phyloP scores from a whole-genome alignment of 1,140 invertebrate genomes.

The Drosophila varians region DNA sequence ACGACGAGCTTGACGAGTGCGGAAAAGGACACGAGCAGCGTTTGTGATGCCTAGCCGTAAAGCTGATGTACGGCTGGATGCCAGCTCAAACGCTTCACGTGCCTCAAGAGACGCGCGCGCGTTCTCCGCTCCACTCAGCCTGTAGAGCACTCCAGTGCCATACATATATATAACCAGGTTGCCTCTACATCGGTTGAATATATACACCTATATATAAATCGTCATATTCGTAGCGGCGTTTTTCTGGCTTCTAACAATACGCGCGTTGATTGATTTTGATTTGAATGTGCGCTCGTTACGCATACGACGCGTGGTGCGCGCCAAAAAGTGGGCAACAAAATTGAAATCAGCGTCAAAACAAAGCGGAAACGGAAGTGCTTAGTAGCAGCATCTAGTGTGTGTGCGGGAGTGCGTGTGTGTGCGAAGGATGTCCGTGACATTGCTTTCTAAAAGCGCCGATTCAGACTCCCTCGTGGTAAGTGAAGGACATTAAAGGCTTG shows the following conservation, averaged over 20 bases:
- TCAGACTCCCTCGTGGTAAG: constrained; percentile 21
- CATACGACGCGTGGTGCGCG: constrained; percentile 67
- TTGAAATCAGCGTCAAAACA: constrained; percentile 35
- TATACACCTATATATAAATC: constrained; percentile 2
- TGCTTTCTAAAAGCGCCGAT: constrained; percentile 6
- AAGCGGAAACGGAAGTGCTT: constrained; percentile 76
- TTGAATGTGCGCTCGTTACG: constrained; percentile 75
- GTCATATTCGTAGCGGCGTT: constrained; percentile 14
- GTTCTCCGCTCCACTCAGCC: constrained; percentile 34
- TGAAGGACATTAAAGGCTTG: constrained; percentile 6
- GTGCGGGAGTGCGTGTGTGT: constrained; percentile 13
- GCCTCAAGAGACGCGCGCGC: constrained; percentile 72
- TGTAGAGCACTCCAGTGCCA: constrained; percentile 1
- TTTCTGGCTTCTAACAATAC: constrained; percentile 58
- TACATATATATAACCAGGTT: constrained; percentile 2
- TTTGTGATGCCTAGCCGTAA: constrained; percentile 57
- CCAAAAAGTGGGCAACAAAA: constrained; percentile 61
- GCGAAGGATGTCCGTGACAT: constrained; percentile 39
- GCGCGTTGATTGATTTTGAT: constrained; percentile 75
- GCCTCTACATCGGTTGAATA: constrained; percentile 7
- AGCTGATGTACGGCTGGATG: constrained; percentile 63
- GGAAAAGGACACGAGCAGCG: constrained; percentile 39
- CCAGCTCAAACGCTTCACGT: constrained; percentile 74
- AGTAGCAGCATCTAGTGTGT: constrained; percentile 33
- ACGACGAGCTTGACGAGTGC: constrained; percentile 44